A percentile compares a stretch with the other conserved stretches of the same genome.
These are phyloP conservation scores for Poecile montanus DNA, from an alignment of 2,797 vertebrate species.

Conservation along the genomic window DNA sequence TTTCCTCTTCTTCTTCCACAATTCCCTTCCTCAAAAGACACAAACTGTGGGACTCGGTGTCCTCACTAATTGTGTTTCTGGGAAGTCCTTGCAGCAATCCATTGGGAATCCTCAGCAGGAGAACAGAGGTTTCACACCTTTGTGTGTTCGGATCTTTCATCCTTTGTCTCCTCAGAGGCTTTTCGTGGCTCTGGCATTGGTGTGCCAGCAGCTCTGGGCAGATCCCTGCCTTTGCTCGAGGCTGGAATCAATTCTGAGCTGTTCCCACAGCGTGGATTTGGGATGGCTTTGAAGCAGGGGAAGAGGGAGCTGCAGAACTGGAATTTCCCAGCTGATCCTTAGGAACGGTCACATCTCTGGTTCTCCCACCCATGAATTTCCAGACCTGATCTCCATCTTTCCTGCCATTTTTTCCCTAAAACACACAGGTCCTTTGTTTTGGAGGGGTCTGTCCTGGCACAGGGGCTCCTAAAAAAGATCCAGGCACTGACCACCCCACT, in stretches of 20 bases:
- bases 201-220: accelerated
- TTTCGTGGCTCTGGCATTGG: not conserved
- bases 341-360: not conserved
- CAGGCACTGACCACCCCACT: not conserved
- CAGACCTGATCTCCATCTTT: not conserved
- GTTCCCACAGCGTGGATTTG: not conserved
- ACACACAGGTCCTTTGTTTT: not conserved
- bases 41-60: accelerated
- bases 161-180: not conserved
- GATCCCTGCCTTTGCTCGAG: not conserved
- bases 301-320: not conserved
- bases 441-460: not conserved
- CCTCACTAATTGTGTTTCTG: not conserved
- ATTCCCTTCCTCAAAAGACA: not conserved
- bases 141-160: no score
- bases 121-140: not conserved
- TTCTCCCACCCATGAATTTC: not conserved
- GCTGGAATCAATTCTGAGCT: not conserved
- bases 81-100: not conserved
- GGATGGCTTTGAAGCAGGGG: not conserved
- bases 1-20: accelerated
- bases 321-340: not conserved
- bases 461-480: not conserved
- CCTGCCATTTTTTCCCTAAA: not conserved
- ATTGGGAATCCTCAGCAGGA: not conserved